Evolutionary conservation across 2,888 invertebrate genomes (phyloP).

Genomic region (Halocaridina rubra): DNA sequence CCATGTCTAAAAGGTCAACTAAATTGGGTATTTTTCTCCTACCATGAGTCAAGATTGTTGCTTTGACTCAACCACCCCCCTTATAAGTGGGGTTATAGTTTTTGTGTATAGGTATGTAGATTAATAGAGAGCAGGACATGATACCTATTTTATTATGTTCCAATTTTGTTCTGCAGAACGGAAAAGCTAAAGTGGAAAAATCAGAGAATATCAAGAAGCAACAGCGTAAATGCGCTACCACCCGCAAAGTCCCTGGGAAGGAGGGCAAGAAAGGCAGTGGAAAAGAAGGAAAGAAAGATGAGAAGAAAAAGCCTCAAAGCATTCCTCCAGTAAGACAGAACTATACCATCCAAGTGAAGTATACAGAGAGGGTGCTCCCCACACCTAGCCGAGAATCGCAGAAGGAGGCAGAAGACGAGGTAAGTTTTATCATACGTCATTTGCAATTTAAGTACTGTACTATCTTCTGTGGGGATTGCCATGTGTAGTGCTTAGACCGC

Average conservation of each 20-base stretch:
- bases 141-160: no score
- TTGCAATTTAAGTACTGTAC: no score
- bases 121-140: no score
- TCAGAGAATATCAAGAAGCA: constrained; percentile 6
- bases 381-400: constrained; percentile 82
- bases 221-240: constrained; percentile 14
- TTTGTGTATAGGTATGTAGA: no score
- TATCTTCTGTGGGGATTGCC: no score
- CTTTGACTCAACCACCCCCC: no score
- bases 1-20: no score
- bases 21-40: no score
- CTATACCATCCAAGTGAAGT: constrained; percentile 76
- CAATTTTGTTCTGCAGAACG: no score
- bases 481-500: no score
- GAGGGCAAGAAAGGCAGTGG: not conserved
- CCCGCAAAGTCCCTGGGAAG: not conserved
- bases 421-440: not conserved
- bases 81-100: no score
- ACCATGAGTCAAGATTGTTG: no score
- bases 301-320: not conserved
- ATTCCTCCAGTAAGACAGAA: constrained; percentile 73
- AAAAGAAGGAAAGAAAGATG: not conserved
- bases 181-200: not conserved
- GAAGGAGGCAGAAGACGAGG: constrained; percentile 78
- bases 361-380: constrained; percentile 82